Evolutionary conservation across 1,140 invertebrate species (phyloP), one percentile per base, ranked within the genome.

Genomic region (Lepidostoma basale): DNA sequence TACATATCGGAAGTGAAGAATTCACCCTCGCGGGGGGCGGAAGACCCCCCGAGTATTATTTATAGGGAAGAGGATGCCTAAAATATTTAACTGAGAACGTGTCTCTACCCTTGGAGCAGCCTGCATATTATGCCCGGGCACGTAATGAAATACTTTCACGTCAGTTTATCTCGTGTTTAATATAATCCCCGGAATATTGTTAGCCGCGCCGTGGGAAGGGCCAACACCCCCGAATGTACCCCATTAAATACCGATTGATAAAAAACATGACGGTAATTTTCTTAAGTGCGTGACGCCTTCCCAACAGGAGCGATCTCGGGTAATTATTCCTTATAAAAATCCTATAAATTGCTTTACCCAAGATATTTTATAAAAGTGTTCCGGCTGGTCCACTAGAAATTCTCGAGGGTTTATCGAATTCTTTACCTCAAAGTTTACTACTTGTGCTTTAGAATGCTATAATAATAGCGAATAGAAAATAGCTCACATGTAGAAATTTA

Each of bases 111-210:
- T 68, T 68, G 54, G 68, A 65, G 42, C 59, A 56, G 62, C 64
- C 70, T 68, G 42, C 63, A 67, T 58, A 73, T 73, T 73, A 73
- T 73, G 68, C 70, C 45, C 45, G 63, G 45, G 67, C 70, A 73
- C 70, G 67, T 73, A 73, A 69, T 69, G 70, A 73, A 73, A 73
- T 73, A 73, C 70, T 69, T 69, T 67, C 70, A 73, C 70, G 70
- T 73, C 70, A 71, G 65, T 71, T 71, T 71, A 64, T 64, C 69
- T 65, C 69, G 69, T 71, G 69, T 71, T 71, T 67, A 71, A 71
- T 71, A 59, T 59, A 22, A 59, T 59, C 54, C 54, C n/a, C 30
- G 52, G 52, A 56, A 56, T 56, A 56, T 56, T 56, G 52, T 56
- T 56, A 25, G 25, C n/a, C 52, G 52, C 52, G 25, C 52, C 52